Base-by-base conservation (phyloP, 2,113 vertebrate genomes). In the Carollia perspicillata region DNA sequence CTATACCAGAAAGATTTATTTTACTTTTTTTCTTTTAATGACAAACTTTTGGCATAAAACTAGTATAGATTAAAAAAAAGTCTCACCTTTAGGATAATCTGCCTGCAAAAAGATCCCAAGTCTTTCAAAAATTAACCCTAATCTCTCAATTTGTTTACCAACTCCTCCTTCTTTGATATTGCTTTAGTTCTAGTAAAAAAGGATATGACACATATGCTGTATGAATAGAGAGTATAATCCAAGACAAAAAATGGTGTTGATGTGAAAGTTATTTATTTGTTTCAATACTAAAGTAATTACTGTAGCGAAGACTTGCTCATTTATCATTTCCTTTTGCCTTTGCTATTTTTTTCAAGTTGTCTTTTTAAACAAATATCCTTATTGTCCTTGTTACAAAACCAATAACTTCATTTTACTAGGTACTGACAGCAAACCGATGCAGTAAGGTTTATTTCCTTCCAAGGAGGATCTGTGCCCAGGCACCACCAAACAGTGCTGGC, bases 201-300 rank as follows among this genome's bases (percentile, higher is more conserved):
- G 47, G 69, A 49, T 75, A 17, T 23, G 11, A 53, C 40, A 71
- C 55, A 69, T 16, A 11, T 22, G 47, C n/a, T 53, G 3, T 89
- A 72, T 84, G 94, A 91, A 66, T 87, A 94, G 78, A 74, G 77
- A 85, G 44, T 16, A 37, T 33, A 83, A 83, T 71, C 81, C 77
- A 92, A 65, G 72, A 93, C 44, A 85, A 94, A 94, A 96, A 90
- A 97, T 72, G 94, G 65, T 85, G 51, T 66, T 95, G 84, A 90
- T 80, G 60, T 49, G 93, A 94, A 95, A 94, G 92, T 94, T 97
- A 85, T 80, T 97, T 94, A 97, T 97, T 97, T 97, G 93, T 95
- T 97, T 96, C 96, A 96, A 95, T 94, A 87, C 93, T 96, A 84
- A 97, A 94, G 97, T 97, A 97, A 98, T 98, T 97, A 97, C 85